Evolutionary conservation across 2,888 invertebrate genomes (phyloP), one percentile per base, ranked within the genome.

Genomic region (Morpho achilles): DNA sequence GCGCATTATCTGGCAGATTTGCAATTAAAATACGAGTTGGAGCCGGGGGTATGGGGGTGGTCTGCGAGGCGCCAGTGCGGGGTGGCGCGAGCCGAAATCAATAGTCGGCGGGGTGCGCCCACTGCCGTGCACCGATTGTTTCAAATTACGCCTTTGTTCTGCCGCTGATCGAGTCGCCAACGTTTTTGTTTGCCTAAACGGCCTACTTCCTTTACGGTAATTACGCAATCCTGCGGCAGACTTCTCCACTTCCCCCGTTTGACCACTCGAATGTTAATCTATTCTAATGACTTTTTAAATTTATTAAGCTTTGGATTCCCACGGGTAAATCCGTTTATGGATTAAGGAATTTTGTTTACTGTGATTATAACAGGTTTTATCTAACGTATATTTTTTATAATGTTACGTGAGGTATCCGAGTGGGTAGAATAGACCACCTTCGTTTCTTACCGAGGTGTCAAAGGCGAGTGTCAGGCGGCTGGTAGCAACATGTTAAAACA

Each of bases 1-100:
- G 86, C 86, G 84, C 87, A 88, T 90, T 88, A 89, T 88, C 90
- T 87, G 82, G 87, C 85, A 87, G 88, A 90, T 90, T 89, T 89
- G 87, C 90, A 90, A 90, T 90, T 90, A 90, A 89, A 90, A 89
- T 88, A 84, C 79, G 87, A 86, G 84, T 80, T 84, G 84, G 82
- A 74, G 77, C 74, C 72, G 65, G 66, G 68, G 76, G 77, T 74
- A 71, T 64, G 69, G 73, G 67, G 67, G 65, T 52, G 69, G 65
- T 50, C 62, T 50, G 72, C 66, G 72, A 69, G 67, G 69, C 73
- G 74, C 71, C 65, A 73, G 67, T 68, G 71, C 59, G 67, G 69
- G 69, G 68, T 56, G 66, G 67, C 65, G 68, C 63, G 68, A 67
- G 69, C 64, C 88, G 16, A 88, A 88, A 89, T 88, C 88, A 89